These are phyloP conservation scores for Rhopalosiphum nymphaeae DNA, from an alignment of 2,888 invertebrate genomes.

Conservation along the genomic window DNA sequence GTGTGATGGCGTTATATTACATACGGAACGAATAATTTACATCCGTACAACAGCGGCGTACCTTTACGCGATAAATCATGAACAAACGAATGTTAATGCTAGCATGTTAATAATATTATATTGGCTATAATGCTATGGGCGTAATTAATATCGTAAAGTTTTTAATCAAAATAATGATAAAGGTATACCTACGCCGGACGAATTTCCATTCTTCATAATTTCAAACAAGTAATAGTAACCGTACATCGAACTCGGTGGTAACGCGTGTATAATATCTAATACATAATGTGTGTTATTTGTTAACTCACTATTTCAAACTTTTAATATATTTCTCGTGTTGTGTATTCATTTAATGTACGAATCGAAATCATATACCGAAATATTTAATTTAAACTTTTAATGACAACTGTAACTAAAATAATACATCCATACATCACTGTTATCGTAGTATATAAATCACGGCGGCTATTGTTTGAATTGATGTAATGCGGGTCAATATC, in stretches of 20 bases:
- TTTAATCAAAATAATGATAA: not conserved
- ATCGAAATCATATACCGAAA: not conserved
- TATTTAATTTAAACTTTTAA: not conserved
- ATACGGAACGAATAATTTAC: not conserved
- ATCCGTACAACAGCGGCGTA: not conserved
- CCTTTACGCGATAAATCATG: not conserved
- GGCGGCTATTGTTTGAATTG: not conserved
- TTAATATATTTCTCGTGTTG: conserved; percentile 7
- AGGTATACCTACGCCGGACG: not conserved
- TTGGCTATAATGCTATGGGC: not conserved
- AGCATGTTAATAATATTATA: not conserved
- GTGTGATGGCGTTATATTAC: not conserved
- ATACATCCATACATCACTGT: not conserved
- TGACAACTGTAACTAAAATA: not conserved
- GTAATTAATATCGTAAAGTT: not conserved
- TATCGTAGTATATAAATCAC: not conserved
- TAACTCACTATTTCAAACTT: not conserved
- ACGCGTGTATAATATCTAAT: not conserved
- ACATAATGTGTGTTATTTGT: not conserved
- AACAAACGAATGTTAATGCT: not conserved
- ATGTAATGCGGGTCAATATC: not conserved
- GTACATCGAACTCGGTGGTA: not conserved
- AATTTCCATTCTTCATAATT: not conserved
- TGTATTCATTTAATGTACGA: not conserved
- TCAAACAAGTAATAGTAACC: not conserved